These are phyloP conservation scores for Drosophila paramelanica DNA, from an alignment of 2,888 invertebrate species.

Conservation along the genomic window DNA sequence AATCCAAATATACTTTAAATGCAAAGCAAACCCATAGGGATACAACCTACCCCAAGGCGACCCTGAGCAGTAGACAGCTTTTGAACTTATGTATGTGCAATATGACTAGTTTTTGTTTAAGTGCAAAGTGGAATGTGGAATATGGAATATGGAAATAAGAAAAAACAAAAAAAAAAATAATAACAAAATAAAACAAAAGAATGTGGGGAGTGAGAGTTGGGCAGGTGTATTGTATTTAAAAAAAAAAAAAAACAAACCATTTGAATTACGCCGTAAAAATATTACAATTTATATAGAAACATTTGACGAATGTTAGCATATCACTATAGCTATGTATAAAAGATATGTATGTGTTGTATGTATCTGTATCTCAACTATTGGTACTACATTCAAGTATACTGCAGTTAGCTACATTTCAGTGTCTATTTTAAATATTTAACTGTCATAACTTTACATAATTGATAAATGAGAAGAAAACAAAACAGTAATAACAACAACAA, in stretches of 20 bases:
- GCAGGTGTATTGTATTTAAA: constrained; percentile 44
- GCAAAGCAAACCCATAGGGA: constrained; percentile 35
- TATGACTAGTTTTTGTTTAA: constrained; percentile 85
- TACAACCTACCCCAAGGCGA: constrained; percentile 30
- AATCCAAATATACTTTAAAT: constrained; percentile 84
- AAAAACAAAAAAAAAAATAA: not conserved
- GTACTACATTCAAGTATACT: constrained; percentile 45
- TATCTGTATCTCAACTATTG: constrained; percentile 40
- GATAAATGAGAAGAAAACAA: constrained; percentile 27
- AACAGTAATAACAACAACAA: not conserved
- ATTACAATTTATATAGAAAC: constrained; percentile 44
- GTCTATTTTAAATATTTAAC: constrained; percentile 73
- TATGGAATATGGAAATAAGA: constrained; percentile 13
- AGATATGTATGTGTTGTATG: constrained; percentile 25
- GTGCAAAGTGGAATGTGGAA: constrained; percentile 37
- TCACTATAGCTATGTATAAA: constrained; percentile 58
- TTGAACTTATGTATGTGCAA: constrained; percentile 85
- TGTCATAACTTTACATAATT: constrained; percentile 54
- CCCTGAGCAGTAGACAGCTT: constrained; percentile 52
- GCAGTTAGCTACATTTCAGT: constrained; percentile 73
- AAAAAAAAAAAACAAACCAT: constrained; percentile 24
- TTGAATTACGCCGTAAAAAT: constrained; percentile 33
- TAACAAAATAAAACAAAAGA: not conserved
- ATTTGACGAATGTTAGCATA: constrained; percentile 76
- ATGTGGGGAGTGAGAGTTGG: constrained; percentile 6